These are phyloP conservation scores for Drosophila mimetica DNA, from an alignment of 2,888 invertebrate genomes.

Conservation along the genomic window DNA sequence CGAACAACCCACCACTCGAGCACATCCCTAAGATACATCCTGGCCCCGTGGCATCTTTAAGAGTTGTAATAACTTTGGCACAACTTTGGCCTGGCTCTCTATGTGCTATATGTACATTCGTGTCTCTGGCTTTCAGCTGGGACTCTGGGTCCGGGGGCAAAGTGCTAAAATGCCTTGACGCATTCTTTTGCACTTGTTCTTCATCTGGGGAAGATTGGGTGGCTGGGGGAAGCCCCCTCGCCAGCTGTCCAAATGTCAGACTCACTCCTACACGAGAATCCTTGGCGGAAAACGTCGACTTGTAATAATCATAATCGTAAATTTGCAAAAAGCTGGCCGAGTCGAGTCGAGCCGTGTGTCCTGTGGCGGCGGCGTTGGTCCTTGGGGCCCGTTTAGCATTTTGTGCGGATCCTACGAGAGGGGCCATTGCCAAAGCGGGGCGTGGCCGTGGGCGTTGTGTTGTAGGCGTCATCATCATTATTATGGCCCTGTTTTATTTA, in stretches of 20 bases:
- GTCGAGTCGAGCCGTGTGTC: conserved; percentile 24
- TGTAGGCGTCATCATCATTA: conserved; percentile 77
- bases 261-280: conserved; percentile 32
- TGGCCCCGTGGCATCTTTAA: conserved; percentile 37
- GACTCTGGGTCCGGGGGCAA: conserved; percentile 26
- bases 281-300: conserved; percentile 68
- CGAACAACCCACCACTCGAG: conserved; percentile 15
- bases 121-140: conserved; percentile 18
- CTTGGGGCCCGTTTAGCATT: conserved; percentile 79
- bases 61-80: conserved; percentile 75
- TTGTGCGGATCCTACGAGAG: conserved; percentile 46
- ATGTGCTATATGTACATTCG: conserved; percentile 41
- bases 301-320: conserved; percentile 81
- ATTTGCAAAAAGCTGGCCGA: conserved; percentile 74
- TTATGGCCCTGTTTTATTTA: conserved; percentile 47
- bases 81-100: conserved; percentile 55
- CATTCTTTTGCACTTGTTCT: conserved; percentile 69
- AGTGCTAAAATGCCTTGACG: conserved; percentile 77
- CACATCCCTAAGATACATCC: conserved; percentile 43
- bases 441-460: conserved; percentile 40
- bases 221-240: neutral
- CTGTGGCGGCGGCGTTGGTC: conserved; percentile 32
- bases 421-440: conserved; percentile 23
- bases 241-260: conserved; percentile 68
- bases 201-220: neutral